Base-by-base conservation (phyloP, 2,113 vertebrate genomes). In the Pan paniscus region DNA sequence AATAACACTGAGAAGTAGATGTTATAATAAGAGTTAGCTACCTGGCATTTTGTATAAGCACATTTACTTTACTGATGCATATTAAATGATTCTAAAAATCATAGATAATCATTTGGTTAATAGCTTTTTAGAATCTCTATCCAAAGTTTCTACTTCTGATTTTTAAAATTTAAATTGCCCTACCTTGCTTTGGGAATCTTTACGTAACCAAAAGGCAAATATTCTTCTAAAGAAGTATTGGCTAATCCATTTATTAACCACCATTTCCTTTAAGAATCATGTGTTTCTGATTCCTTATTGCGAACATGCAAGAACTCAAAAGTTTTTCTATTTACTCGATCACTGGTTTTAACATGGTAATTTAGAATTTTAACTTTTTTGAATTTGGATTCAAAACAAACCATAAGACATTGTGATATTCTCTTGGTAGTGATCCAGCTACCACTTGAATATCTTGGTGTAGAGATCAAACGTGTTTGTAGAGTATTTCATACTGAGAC, bases 291-390 rank as follows among this genome's bases (percentile, higher is more conserved):
- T 98, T 98, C 96, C 89, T 83, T 97, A 35, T 96, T 72, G 94
- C 94, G 92, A 95, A 96, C 96, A 94, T 97, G 94, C 94, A 97
- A 97, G 96, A 98, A 97, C 81, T 96, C 94, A 97, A 92, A 97
- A 97, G 95, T 98, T 97, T 97, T 96, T 96, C 93, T 98, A 76
- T 98, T 97, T 98, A 97, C 90, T 94, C 70, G 90, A 97, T 98
- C 97, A 96, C 91, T 98, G 94, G 97, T 98, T 98, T 98, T 82
- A 97, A 96, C 97, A 94, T 97, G 92, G 70, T 97, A 97, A 96
- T 98, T 97, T 98, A 97, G 93, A 92, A 75, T 98, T 98, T 97
- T 97, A 98, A 87, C 89, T 98, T 96, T 98, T 98, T 82, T 11
- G 35, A 79, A 38, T 90, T 93, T 32, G 27, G 67, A 68, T 50